A percentile compares a stretch with the other conserved stretches of the same genome.
Evolutionary conservation across 2,113 vertebrate genomes (phyloP).

Genomic region (Neolamprologus falcicula): DNA sequence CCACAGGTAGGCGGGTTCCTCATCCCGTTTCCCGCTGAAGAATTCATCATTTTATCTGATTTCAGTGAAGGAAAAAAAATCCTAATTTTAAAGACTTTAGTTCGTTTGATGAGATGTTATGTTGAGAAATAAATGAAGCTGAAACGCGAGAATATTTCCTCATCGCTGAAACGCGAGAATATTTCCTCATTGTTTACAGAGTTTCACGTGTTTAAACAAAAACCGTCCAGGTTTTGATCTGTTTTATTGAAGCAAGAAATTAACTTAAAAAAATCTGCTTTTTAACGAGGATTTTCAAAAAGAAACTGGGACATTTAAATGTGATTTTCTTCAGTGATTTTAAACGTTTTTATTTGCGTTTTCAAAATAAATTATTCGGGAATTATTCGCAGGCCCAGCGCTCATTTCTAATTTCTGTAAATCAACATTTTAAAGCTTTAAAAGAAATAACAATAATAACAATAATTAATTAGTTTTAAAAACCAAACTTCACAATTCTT

Average conservation of each 20-base stretch:
- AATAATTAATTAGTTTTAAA: background rate
- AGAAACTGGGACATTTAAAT: background rate
- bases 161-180: background rate
- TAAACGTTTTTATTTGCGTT: background rate
- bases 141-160: background rate
- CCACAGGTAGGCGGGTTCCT: constrained; percentile 76
- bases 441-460: background rate
- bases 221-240: too few relatives aligned
- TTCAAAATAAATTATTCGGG: background rate
- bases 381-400: background rate
- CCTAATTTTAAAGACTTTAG: background rate
- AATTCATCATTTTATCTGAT: background rate
- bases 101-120: background rate
- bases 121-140: background rate
- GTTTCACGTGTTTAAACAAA: background rate
- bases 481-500: background rate
- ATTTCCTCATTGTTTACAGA: background rate
- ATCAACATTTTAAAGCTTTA: background rate
- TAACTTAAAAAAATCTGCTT: background rate
- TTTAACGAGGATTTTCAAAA: background rate
- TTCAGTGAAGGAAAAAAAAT: background rate
- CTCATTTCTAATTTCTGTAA: background rate
- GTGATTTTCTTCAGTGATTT: background rate
- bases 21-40: background rate
- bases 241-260: background rate